Evolutionary conservation across 2,888 invertebrate species (phyloP), one percentile per base, ranked within the genome.

Genomic region (Drosophila paracracens): DNA sequence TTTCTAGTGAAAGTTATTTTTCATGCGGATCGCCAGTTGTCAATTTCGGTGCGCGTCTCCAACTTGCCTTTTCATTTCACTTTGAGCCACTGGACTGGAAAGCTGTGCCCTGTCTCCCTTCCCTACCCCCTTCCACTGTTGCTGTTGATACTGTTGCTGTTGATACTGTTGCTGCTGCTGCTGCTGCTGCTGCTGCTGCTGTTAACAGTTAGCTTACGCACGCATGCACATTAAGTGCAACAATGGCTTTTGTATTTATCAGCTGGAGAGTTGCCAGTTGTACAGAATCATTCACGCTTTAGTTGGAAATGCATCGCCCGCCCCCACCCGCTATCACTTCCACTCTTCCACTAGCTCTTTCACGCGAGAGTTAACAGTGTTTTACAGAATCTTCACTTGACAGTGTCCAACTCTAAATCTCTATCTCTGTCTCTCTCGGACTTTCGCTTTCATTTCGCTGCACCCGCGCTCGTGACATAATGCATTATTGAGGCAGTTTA

Each of bases 1-100:
- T 79, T 88, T 88, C 89, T 88, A 88, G 88, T 88, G 88, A 88
- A 88, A 88, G 88, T 88, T 83, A 81, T 86, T 79, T 74, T 74
- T 67, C 73, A 79, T 63, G 64, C 84, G 78, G 74, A 83, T 86
- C 81, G 77, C 81, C 77, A 64, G 65, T 78, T 83, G 88, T 83
- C 83, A 85, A 85, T 79, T 79, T 67, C 59, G 68, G 50, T 43
- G 25, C 57, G 57, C 48, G 65, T 70, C 79, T 68, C 59, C 61
- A 63, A 31, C 57, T 58, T 51, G 80, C 74, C 83, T 81, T 81
- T 76, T 77, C 79, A 79, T 79, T 79, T 79, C 82, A 79, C 78
- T 77, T 59, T 58, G 76, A 81, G 77, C 81, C 77, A 71, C 63
- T 81, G 78, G 74, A 81, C 78, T 79, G 78, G 79, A 79, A 79